phyloP scores from a whole-genome alignment of 2,113 vertebrate genomes.

The Okapia johnstoni region DNA sequence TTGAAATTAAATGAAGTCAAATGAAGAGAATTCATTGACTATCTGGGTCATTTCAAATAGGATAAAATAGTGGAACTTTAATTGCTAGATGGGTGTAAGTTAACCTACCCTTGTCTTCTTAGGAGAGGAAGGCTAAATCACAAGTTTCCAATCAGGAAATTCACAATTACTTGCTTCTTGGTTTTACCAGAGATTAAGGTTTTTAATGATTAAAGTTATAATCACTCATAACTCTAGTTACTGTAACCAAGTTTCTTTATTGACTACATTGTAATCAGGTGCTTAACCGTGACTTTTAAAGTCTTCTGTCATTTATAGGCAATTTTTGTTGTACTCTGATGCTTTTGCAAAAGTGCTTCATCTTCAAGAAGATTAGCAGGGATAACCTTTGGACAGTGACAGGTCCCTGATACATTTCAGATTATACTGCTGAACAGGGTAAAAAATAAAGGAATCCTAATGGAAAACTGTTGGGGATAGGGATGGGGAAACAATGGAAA shows the following conservation, averaged over 20 bases:
- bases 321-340: not conserved
- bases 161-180: not conserved
- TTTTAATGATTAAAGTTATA: not conserved
- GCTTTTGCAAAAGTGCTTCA: not conserved
- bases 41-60: not conserved
- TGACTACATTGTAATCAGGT: not conserved
- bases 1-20: not conserved
- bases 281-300: not conserved
- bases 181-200: not conserved
- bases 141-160: not conserved
- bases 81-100: not conserved
- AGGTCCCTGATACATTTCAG: not conserved
- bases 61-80: not conserved
- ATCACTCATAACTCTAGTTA: not conserved
- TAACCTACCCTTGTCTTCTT: not conserved
- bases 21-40: not conserved
- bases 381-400: not conserved
- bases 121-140: not conserved
- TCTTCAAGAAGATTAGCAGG: not conserved
- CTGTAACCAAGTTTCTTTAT: not conserved
- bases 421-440: not conserved
- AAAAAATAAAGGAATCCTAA: not conserved
- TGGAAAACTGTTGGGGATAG: accelerated
- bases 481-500: not conserved
- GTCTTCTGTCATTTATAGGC: not conserved